These are phyloP conservation scores for Coronaproctus castanopsis DNA, from an alignment of 2,888 invertebrate genomes.

Conservation along the genomic window DNA sequence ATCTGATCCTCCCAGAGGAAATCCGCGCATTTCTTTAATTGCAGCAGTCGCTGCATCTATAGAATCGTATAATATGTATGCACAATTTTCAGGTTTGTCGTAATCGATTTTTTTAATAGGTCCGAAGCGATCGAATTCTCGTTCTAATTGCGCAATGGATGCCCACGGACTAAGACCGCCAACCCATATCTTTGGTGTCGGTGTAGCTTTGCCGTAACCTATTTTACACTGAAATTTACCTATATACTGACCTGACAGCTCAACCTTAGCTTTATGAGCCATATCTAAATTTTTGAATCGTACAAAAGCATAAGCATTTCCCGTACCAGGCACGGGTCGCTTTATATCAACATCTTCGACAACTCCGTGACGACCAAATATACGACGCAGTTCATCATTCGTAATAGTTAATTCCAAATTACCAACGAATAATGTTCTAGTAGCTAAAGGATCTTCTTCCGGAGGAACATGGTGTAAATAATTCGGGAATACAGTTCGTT, in stretches of 20 bases:
- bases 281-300: slow-evolving; percentile 87
- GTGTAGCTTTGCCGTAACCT: slow-evolving; percentile 97
- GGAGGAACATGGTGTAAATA: slow-evolving; percentile 87
- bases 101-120: slow-evolving; percentile 96
- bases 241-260: slow-evolving; percentile 88
- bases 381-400: slow-evolving; percentile 75
- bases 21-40: slow-evolving; percentile 88
- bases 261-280: slow-evolving; percentile 87
- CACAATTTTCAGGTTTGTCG: slow-evolving; percentile 80
- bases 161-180: slow-evolving; percentile 95
- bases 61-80: slow-evolving; percentile 88
- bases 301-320: slow-evolving; percentile 94
- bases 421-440: slow-evolving; percentile 90
- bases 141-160: slow-evolving; percentile 71
- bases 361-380: slow-evolving; percentile 86
- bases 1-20: slow-evolving; percentile 79
- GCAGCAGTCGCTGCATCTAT: slow-evolving; percentile 93
- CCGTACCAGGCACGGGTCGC: slow-evolving; percentile 86
- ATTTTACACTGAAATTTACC: slow-evolving; percentile 98
- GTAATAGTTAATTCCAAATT: slow-evolving; percentile 95
- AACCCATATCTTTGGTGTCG: slow-evolving; percentile 91
- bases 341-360: slow-evolving; percentile 98
- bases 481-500: slow-evolving; percentile 90
- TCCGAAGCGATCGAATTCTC: slow-evolving; percentile 95
- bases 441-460: slow-evolving; percentile 89